Evolutionary conservation across 2,797 vertebrate species (phyloP), one percentile per base, ranked within the genome.

Genomic region (Rhinella marina): DNA sequence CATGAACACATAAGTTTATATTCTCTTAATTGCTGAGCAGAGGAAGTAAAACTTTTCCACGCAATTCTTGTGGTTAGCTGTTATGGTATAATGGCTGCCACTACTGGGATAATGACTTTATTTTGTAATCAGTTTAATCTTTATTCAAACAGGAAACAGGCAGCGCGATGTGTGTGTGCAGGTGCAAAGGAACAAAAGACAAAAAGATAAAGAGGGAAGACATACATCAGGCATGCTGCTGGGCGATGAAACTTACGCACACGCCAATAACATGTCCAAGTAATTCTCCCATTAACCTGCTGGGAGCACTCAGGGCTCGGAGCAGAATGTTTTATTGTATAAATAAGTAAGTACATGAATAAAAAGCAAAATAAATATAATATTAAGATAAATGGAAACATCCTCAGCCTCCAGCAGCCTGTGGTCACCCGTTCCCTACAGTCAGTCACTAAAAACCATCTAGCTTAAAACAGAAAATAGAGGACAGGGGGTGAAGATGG

Each of bases 211-310:
- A 9, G 61, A 54, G n/a, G 12, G 48, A 10, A 48, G 32, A 54
- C 59, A 56, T 50, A 52, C 23, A 80, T 48, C 7, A 59, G 19
- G 64, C 27, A 3, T 9, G 17, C 54, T 59, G 57, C 72, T 29
- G 21, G 4, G 41, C 62, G n/a, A 32, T 7, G 57, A 72, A 79
- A 23, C 0, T 2, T 57, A 7, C 29, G 1, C 25, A 70, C 4
- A 54, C 5, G 66, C 78, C 64, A 86, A 64, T 59, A 16, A 12
- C 29, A 61, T 17, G 64, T 64, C 64, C 54, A 56, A 27, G 62
- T 50, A 86, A 86, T 86, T 86, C 81, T 81, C 81, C 64, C 23
- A 70, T 80, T 57, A 21, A 19, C 85, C 50, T 59, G 77, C 85
- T 80, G 85, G 23, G 77, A 72, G n/a, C 27, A 86, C 64, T 10